phyloP scores from a whole-genome alignment of 2,888 invertebrate genomes.

The Polyommatus iphigenia region DNA sequence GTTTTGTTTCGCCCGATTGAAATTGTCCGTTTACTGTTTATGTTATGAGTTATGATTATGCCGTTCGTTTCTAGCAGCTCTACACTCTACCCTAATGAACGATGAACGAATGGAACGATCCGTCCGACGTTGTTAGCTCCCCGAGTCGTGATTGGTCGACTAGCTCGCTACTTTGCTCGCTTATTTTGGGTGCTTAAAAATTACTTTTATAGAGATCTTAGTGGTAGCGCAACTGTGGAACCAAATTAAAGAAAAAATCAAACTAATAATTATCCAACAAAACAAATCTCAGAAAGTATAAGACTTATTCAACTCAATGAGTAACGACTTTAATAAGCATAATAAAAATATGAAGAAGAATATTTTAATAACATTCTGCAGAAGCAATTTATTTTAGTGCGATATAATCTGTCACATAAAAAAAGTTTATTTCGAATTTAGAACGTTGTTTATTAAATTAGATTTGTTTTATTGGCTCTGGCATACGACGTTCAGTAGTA shows the following conservation, averaged over 20 bases:
- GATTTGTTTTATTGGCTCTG: background rate
- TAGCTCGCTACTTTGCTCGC: conserved; percentile 24
- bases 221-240: background rate
- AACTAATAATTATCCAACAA: background rate
- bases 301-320: background rate
- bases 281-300: background rate
- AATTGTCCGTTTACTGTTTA: conserved; percentile 20
- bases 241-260: background rate
- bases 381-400: background rate
- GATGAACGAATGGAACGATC: conserved; percentile 66
- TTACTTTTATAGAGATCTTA: background rate
- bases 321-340: background rate
- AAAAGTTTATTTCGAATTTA: conserved; percentile 16
- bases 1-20: conserved; percentile 26
- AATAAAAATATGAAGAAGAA: background rate
- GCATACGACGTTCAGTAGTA: background rate
- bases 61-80: conserved; percentile 41
- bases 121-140: conserved; percentile 71
- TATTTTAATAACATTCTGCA: conserved; percentile 2
- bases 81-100: conserved; percentile 43
- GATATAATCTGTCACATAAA: conserved; percentile 13
- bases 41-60: background rate
- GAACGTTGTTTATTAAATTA: conserved; percentile 1
- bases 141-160: conserved; percentile 49
- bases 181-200: background rate